Conservation (phyloP, 2,113 vertebrate species). For the Pluvialis apricaria region DNA sequence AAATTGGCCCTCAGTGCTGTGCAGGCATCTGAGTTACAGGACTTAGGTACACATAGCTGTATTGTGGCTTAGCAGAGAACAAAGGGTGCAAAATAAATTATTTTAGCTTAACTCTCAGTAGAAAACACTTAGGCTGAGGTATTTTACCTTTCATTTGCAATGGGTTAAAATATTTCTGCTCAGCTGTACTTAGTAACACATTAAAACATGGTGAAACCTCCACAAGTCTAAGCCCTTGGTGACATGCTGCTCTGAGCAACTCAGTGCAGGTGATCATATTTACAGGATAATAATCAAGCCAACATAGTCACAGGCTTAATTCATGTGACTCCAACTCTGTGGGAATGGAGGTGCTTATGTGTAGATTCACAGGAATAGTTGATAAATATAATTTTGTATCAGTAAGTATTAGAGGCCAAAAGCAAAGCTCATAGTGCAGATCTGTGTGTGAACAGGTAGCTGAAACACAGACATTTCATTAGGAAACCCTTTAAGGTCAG, state of each 20-base stretch:
- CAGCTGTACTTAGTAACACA: neutral
- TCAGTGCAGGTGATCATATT: neutral
- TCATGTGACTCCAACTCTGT: too few relatives aligned
- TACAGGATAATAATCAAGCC: neutral
- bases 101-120: neutral
- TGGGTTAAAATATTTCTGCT: neutral
- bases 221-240: neutral
- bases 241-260: neutral
- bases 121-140: neutral
- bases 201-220: neutral
- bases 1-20: neutral
- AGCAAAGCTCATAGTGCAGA: neutral
- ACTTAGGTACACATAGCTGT: neutral
- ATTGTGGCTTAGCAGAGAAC: neutral
- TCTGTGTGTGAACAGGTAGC: neutral
- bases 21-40: neutral
- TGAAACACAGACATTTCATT: neutral
- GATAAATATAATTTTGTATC: neutral
- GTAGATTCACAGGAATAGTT: neutral
- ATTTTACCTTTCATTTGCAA: neutral
- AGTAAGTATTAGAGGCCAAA: neutral
- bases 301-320: too few relatives aligned
- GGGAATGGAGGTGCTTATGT: neutral
- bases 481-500: neutral
- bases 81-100: neutral